Percentiles rank a stretch among this genome's conserved stretches.
Evolutionary conservation across 2,113 vertebrate species (phyloP).

Genomic region (Nasalis larvatus): DNA sequence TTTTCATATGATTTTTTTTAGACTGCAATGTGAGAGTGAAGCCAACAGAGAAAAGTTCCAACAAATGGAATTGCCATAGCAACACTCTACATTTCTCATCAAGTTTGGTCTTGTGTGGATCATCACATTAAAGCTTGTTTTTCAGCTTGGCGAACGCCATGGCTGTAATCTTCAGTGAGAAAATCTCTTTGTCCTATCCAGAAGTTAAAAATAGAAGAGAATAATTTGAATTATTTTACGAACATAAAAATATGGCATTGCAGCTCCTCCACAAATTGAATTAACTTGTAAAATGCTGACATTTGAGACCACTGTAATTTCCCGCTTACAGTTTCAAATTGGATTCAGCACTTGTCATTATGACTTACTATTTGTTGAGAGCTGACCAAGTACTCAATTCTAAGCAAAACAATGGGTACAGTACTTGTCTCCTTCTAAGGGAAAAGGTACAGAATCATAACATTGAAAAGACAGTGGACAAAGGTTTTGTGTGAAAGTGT

Average conservation of each 20-base stretch:
- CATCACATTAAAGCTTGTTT: conserved; percentile 83
- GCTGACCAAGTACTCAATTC: conserved; percentile 32
- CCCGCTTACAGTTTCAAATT: conserved; percentile 33
- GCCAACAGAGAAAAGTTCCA: conserved; percentile 81
- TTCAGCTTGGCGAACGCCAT: conserved; percentile 74
- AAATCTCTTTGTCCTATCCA: conserved; percentile 78
- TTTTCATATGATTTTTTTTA: conserved; percentile 73
- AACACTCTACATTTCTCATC: conserved; percentile 87
- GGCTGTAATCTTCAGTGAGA: conserved; percentile 75
- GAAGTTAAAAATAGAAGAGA: conserved; percentile 75
- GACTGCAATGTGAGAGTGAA: conserved; percentile 82
- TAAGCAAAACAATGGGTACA: not conserved
- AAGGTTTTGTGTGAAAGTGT: not conserved
- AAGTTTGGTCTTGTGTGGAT: conserved; percentile 85
- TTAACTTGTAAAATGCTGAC: conserved; percentile 51
- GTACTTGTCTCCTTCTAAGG: not conserved
- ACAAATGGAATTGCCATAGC: conserved; percentile 86
- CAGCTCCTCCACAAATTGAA: conserved; percentile 60
- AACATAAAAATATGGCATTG: conserved; percentile 73
- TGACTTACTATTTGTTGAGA: conserved; percentile 53
- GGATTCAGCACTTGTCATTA: conserved; percentile 41
- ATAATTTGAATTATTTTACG: conserved; percentile 79
- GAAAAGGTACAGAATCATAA: not conserved
- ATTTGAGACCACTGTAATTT: conserved; percentile 59
- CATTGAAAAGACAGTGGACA: not conserved